These are phyloP conservation scores for Drosophila insularis DNA, from an alignment of 1,140 invertebrate species.

Conservation along the genomic window DNA sequence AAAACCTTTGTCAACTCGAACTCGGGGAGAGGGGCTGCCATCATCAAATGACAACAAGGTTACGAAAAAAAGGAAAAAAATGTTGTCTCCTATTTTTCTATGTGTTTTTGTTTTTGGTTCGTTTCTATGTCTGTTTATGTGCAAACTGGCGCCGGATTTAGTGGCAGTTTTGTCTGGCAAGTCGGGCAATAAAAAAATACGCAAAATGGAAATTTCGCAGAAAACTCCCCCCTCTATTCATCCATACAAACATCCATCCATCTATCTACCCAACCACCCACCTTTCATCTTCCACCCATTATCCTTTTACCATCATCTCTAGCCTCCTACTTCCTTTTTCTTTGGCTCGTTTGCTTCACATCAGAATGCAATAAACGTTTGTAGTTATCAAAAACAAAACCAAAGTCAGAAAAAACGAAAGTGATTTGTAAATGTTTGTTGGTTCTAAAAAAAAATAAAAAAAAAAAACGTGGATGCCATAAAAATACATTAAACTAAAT, in stretches of 20 bases:
- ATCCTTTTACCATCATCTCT: not conserved
- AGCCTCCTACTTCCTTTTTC: no score
- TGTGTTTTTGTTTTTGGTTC: constrained; percentile 32
- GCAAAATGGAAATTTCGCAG: constrained; percentile 24
- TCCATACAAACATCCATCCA: not conserved
- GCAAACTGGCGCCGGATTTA: constrained; percentile 74
- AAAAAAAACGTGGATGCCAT: not conserved
- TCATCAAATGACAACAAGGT: constrained; percentile 37
- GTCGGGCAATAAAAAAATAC: constrained; percentile 65
- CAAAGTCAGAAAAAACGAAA: not conserved
- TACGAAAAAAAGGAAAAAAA: constrained; percentile 11
- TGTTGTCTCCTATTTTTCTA: constrained; percentile 34
- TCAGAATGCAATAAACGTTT: constrained; percentile 62
- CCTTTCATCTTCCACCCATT: not conserved
- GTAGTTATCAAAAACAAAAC: constrained; percentile 48
- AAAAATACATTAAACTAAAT: not conserved
- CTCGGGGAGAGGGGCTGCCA: constrained; percentile 9
- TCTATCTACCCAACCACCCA: not conserved
- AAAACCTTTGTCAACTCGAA: constrained; percentile 31
- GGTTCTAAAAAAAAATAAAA: not conserved
- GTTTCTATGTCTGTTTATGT: constrained; percentile 56
- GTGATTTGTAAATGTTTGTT: constrained; percentile 6
- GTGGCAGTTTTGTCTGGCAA: constrained; percentile 69
- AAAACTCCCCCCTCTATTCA: not conserved
- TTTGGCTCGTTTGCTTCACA: constrained; percentile 28